A percentile compares a stretch with the other conserved stretches of the same genome.
Conservation (phyloP, 1,140 invertebrate species). For the Scaptomyza montana region DNA sequence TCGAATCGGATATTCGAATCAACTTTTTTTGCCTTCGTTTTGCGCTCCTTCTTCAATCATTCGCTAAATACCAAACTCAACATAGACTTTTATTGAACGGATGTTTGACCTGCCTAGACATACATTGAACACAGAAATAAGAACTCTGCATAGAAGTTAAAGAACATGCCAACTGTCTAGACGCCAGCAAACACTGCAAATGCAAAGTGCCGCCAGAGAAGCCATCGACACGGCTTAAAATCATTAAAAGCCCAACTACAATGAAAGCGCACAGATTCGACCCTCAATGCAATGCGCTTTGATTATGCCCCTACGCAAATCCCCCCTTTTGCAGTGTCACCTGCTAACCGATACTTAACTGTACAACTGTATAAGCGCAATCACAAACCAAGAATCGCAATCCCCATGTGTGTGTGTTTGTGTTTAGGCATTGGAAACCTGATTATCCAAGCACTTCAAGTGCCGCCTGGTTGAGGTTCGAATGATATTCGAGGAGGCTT, state of each 20-base stretch:
- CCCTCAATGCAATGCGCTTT: constrained; percentile 56
- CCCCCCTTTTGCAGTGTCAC: constrained; percentile 3
- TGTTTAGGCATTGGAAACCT: constrained; percentile 74
- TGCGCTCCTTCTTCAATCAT: background rate
- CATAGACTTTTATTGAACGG: constrained; percentile 31
- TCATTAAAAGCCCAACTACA: constrained; percentile 53
- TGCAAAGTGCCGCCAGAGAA: constrained; percentile 30
- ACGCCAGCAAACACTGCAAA: constrained; percentile 52
- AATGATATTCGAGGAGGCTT: background rate
- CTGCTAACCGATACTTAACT: constrained; percentile 18
- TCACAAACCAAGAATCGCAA: constrained; percentile 20
- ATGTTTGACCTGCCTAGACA: constrained; percentile 20
- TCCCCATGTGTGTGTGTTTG: constrained; percentile 27
- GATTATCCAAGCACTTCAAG: constrained; percentile 78
- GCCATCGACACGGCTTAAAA: constrained; percentile 10
- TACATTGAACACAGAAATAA: background rate
- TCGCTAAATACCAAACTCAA: constrained; percentile 15
- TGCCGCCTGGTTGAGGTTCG: constrained; percentile 41
- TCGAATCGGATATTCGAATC: constrained; percentile 1
- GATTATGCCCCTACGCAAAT: constrained; percentile 60
- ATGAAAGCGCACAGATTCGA: constrained; percentile 54
- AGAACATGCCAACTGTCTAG: constrained; percentile 53
- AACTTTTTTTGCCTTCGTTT: background rate
- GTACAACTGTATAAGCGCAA: constrained; percentile 34
- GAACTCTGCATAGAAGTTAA: background rate